Evolutionary conservation across 1,140 invertebrate genomes (phyloP), one percentile per base, ranked within the genome.

Genomic region (Psilanteris sp.): DNA sequence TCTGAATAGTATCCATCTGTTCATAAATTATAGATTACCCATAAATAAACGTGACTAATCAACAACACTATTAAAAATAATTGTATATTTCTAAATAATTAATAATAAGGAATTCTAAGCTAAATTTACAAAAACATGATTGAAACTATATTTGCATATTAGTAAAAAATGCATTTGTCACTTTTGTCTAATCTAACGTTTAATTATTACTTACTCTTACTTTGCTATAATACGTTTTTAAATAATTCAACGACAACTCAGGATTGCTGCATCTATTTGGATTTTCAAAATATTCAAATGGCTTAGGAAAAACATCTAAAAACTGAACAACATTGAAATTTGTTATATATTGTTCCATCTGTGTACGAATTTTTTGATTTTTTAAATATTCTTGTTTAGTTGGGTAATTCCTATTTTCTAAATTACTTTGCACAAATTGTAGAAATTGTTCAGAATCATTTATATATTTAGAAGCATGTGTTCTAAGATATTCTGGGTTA

Each of bases 241-340:
- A 71, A 61, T 88, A 89, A n/a, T 78, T 80, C 11, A 81, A 80
- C 2, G 82, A 78, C 0, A 72, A 8, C 13, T 73, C 64, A 1
- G 36, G 29, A 36, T 75, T 79, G 44, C 85, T 83, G 0, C 10
- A 77, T 50, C 67, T 88, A 85, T 83, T 83, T 6, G 66, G 62
- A 81, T 91, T 76, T 41, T 80, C 74, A 79, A 92, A 92, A 48
- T 88, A 81, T 9, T 78, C 70, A 36, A 89, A 74, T 6, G 91
- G 91, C 64, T 91, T 84, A 11, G 91, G 89, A 82, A 92, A 90
- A 10, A 89, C 82, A 24, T 89, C 79, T 1, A 92, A 52, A 78
- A 92, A 92, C 9, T 90, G 83, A 24, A 88, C 77, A 2, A 91
- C 77, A 18, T 88, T 64, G 44, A 91, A 90, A 1, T 89, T 79